These are phyloP conservation scores for Acanthis flammea DNA, from an alignment of 2,797 vertebrate genomes.

Conservation along the genomic window DNA sequence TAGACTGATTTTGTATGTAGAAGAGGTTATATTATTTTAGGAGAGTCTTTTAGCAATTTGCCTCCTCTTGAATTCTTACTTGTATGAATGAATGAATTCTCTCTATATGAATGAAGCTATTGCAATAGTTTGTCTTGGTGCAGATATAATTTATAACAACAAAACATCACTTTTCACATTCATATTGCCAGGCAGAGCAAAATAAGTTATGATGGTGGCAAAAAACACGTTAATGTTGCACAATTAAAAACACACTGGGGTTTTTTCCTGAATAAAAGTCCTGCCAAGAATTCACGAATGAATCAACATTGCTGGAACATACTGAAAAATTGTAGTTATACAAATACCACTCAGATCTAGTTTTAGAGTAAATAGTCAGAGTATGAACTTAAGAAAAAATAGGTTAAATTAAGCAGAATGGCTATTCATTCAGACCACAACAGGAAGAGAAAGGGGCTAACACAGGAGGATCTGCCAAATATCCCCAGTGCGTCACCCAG, in stretches of 20 bases:
- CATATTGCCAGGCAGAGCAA: neutral
- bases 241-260: neutral
- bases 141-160: neutral
- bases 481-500: neutral
- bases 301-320: neutral
- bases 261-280: neutral
- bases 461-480: slow-evolving; percentile 1
- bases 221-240: neutral
- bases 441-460: slow-evolving; percentile 27
- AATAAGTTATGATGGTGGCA: neutral
- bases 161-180: neutral
- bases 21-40: neutral
- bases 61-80: neutral
- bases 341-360: neutral
- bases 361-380: neutral
- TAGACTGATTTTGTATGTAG: neutral
- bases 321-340: neutral
- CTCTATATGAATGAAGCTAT: neutral
- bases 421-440: slow-evolving; percentile 19
- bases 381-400: neutral
- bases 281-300: slow-evolving; percentile 10
- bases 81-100: neutral
- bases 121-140: neutral
- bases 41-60: neutral
- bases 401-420: slow-evolving; percentile 37